Evolutionary conservation across 2,113 vertebrate species (phyloP).

Genomic region (Phocoena phocoena): DNA sequence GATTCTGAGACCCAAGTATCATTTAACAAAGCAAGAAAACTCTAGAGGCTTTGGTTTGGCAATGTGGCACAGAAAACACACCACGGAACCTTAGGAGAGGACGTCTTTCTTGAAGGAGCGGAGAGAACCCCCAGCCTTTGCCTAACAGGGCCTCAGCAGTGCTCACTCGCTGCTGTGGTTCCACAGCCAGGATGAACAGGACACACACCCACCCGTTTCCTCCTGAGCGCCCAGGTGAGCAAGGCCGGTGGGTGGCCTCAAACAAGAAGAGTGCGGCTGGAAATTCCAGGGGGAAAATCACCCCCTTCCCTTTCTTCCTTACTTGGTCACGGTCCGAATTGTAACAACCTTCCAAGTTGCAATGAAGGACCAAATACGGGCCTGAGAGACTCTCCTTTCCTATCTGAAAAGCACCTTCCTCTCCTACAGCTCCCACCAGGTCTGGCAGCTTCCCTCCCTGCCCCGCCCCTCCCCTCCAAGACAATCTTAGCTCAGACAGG

Average conservation of each 20-base stretch:
- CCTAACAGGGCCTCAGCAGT: not conserved
- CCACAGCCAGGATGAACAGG: not conserved
- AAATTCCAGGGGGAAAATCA: not conserved
- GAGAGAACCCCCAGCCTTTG: not conserved
- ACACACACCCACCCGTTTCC: not conserved
- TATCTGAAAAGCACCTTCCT: not conserved
- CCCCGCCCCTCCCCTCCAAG: not conserved
- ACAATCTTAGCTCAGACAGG: slow-evolving; percentile 63
- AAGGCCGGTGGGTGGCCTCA: accelerated
- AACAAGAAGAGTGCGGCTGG: not conserved
- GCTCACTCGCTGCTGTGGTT: accelerated
- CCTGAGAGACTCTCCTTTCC: slow-evolving; percentile 25
- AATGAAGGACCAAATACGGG: not conserved
- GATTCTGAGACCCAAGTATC: not conserved
- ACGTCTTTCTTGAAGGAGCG: not conserved
- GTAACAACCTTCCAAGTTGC: not conserved
- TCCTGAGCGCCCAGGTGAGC: not conserved
- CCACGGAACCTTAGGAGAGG: too few species aligned
- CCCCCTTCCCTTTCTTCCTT: slow-evolving; percentile 4
- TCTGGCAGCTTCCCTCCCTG: not conserved
- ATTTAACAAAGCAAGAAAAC: not conserved
- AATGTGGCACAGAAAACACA: not conserved
- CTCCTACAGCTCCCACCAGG: not conserved
- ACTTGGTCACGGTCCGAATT: not conserved
- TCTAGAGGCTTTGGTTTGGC: not conserved